These are phyloP conservation scores for Cerastis rubricosa DNA, from an alignment of 2,888 invertebrate genomes.

Conservation along the genomic window DNA sequence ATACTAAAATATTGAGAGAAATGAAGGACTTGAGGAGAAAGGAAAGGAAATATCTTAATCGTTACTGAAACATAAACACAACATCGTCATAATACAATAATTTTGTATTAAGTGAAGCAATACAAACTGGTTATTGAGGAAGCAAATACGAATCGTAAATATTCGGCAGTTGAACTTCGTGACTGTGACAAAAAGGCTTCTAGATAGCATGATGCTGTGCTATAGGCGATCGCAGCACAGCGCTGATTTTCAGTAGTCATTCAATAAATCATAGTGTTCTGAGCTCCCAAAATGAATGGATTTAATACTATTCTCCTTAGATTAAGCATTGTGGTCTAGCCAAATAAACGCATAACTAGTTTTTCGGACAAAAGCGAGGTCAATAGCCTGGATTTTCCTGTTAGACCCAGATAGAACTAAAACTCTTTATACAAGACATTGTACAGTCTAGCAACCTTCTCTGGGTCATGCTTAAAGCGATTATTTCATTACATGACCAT, in stretches of 20 bases:
- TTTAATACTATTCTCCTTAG: not conserved
- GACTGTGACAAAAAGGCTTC: not conserved
- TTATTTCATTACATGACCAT: not conserved
- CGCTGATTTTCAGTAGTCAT: not conserved
- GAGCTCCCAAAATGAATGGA: not conserved
- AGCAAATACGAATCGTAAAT: not conserved
- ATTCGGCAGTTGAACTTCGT: not conserved
- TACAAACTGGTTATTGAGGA: not conserved
- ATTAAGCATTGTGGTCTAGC: conserved; percentile 18
- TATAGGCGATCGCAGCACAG: accelerated
- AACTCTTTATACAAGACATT: not conserved
- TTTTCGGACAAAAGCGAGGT: conserved; percentile 29
- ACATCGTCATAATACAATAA: not conserved
- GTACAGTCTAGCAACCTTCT: not conserved
- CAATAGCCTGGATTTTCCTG: conserved; percentile 29
- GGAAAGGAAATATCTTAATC: not conserved
- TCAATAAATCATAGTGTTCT: not conserved
- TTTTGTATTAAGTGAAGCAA: not conserved
- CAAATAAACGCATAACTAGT: conserved; percentile 29
- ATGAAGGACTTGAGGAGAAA: not conserved
- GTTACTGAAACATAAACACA: not conserved
- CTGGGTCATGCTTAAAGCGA: not conserved
- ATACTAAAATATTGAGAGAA: not conserved
- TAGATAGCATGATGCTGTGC: not conserved
- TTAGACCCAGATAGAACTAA: not conserved